These are phyloP conservation scores for Hololepta plana DNA, from an alignment of 2,888 invertebrate genomes.

Conservation along the genomic window DNA sequence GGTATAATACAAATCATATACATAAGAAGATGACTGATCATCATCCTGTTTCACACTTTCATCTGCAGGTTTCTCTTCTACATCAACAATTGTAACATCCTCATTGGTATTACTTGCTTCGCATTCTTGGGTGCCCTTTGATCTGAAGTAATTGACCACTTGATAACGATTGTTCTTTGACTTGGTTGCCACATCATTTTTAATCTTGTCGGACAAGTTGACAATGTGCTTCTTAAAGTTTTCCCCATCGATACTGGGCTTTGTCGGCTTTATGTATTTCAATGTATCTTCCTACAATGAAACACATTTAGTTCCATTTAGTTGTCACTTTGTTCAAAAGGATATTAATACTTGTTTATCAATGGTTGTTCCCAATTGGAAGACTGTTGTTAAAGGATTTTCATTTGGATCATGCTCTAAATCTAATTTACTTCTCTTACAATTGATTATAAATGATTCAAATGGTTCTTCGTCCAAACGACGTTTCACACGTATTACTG, in stretches of 20 bases:
- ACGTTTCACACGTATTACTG: slow-evolving; percentile 56
- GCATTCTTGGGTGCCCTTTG: slow-evolving; percentile 16
- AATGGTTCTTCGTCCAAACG: slow-evolving; percentile 52
- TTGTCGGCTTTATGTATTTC: too few relatives aligned
- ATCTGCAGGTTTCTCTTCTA: slow-evolving; percentile 26
- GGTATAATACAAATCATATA: slow-evolving; percentile 46
- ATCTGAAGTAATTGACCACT: slow-evolving; percentile 38
- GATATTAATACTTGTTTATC: slow-evolving; percentile 48
- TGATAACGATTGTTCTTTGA: slow-evolving; percentile 35
- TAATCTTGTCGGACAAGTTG: too few relatives aligned
- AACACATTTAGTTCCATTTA: slow-evolving; percentile 5
- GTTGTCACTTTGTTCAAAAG: too few relatives aligned
- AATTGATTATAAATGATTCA: slow-evolving; percentile 49
- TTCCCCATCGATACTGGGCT: slow-evolving; percentile 3
- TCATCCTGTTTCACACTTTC: slow-evolving; percentile 10
- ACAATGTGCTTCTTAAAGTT: slow-evolving; percentile 1
- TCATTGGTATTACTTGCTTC: slow-evolving; percentile 14
- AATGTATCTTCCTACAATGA: slow-evolving; percentile 24
- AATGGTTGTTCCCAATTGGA: slow-evolving; percentile 58
- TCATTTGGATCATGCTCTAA: slow-evolving; percentile 17
- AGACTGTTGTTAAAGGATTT: slow-evolving; percentile 37
- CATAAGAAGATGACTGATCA: slow-evolving; percentile 23
- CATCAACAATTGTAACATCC: slow-evolving; percentile 36
- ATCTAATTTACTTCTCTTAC: slow-evolving; percentile 46
- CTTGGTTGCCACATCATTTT: too few relatives aligned